Evolutionary conservation across 1,140 invertebrate species (phyloP).

Genomic region (Drosophila tristis): DNA sequence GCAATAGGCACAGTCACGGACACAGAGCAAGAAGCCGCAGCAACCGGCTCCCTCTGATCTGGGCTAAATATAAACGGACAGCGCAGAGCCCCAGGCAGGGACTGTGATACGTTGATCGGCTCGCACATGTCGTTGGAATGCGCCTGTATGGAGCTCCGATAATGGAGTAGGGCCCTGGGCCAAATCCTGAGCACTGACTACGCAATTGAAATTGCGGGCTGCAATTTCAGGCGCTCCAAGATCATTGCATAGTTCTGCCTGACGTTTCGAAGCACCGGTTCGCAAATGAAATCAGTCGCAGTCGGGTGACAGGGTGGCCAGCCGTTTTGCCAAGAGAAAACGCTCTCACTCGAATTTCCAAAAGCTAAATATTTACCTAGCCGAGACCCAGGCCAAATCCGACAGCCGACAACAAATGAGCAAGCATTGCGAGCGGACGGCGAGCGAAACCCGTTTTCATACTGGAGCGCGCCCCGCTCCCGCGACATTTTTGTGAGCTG

Average conservation of each 20-base stretch:
- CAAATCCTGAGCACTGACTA: no score
- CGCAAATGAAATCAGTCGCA: conserved; percentile 26
- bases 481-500: conserved; percentile 66
- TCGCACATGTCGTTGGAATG: conserved; percentile 31
- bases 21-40: conserved; percentile 3
- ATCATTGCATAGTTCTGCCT: no score
- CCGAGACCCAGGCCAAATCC: conserved; percentile 44
- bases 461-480: conserved; percentile 15
- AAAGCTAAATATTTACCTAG: conserved; percentile 62
- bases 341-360: conserved; percentile 40
- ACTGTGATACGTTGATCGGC: conserved; percentile 9
- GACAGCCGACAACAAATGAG: background rate
- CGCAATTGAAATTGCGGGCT: no score
- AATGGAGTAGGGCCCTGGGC: no score
- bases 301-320: conserved; percentile 19
- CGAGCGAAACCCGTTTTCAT: conserved; percentile 63
- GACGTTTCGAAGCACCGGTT: conserved; percentile 18
- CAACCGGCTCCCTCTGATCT: conserved; percentile 11
- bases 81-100: conserved; percentile 11
- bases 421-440: conserved; percentile 2
- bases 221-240: no score
- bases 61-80: conserved; percentile 53
- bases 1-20: no score
- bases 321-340: conserved; percentile 28
- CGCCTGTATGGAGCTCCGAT: no score